Evolutionary conservation across 2,113 vertebrate genomes (phyloP).

Genomic region (Chroicocephalus ridibundus): DNA sequence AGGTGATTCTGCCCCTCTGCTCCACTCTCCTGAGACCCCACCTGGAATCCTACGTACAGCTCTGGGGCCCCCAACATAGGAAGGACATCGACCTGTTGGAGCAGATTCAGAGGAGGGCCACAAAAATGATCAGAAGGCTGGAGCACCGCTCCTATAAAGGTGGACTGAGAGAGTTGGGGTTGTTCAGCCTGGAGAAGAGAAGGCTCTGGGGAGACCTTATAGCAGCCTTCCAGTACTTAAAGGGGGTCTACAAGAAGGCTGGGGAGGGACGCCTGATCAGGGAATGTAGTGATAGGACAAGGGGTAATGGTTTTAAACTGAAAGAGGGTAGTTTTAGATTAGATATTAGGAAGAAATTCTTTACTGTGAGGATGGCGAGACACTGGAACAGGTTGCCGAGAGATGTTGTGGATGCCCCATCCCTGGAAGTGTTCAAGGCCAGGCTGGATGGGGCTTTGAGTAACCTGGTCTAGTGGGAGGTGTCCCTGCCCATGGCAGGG

Average conservation of each 20-base stretch:
- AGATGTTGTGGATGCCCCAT: not conserved
- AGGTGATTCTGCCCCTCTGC: not conserved
- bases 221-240: not conserved
- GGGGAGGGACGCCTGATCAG: not conserved
- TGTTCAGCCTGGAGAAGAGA: not conserved
- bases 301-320: not conserved
- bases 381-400: not conserved
- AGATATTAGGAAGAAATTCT: not conserved
- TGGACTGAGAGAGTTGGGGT: not conserved
- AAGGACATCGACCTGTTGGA: not conserved
- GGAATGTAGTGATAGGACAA: not conserved
- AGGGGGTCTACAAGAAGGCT: not conserved
- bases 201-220: not conserved
- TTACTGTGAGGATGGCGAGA: not conserved
- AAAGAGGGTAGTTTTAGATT: not conserved
- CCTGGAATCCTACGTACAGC: not conserved
- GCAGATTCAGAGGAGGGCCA: not conserved
- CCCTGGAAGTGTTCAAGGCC: not conserved
- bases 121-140: not conserved
- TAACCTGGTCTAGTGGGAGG: not conserved
- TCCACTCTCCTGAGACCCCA: not conserved
- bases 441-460: not conserved
- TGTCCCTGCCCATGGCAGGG: not conserved
- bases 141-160: not conserved
- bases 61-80: not conserved